These are phyloP conservation scores for Momotus momota DNA, from an alignment of 2,797 vertebrate genomes.

Conservation along the genomic window DNA sequence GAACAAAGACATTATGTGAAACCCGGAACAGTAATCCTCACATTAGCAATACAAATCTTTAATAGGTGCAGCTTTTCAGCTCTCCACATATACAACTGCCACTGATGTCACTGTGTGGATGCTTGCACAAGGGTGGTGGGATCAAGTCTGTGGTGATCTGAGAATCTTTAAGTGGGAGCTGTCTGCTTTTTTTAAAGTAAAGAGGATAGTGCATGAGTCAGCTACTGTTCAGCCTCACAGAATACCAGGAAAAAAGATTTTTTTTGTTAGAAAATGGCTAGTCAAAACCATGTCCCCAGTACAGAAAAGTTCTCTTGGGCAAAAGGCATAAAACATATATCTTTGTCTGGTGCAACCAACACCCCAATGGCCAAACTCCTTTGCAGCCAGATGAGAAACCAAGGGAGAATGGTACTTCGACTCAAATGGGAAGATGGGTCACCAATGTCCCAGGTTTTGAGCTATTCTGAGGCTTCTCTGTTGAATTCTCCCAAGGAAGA, in stretches of 20 bases:
- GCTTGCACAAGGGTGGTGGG: background rate
- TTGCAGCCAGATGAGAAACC: background rate
- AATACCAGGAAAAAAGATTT: background rate
- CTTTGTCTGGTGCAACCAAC: background rate
- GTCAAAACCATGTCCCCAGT: background rate
- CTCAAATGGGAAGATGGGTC: background rate
- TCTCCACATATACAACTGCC: background rate
- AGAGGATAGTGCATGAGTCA: background rate
- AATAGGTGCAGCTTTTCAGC: background rate
- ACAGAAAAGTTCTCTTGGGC: background rate
- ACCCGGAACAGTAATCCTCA: background rate
- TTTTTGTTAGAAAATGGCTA: background rate
- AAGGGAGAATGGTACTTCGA: background rate
- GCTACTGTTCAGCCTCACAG: background rate
- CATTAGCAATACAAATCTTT: background rate
- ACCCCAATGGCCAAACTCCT: background rate
- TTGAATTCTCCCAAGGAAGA: background rate
- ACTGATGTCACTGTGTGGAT: accelerated
- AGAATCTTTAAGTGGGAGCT: background rate
- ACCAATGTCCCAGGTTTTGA: background rate
- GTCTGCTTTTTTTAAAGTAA: background rate
- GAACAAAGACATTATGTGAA: background rate
- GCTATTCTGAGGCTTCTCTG: background rate
- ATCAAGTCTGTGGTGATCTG: background rate
- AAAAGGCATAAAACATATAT: background rate